Conservation (phyloP, 1,140 invertebrate species). For the Bombus confusus region DNA sequence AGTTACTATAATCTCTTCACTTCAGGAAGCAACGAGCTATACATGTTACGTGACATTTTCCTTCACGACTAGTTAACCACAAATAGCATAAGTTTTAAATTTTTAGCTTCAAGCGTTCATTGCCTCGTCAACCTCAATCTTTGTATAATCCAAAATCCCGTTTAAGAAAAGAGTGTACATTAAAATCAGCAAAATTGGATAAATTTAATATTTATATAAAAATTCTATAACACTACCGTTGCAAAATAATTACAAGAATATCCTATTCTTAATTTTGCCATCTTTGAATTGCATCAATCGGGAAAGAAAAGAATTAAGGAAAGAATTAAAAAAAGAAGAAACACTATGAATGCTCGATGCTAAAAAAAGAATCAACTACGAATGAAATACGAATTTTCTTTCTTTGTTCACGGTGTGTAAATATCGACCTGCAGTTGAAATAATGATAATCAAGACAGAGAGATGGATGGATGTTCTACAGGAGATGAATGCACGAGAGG, state of each 20-base stretch:
- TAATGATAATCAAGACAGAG: conserved; percentile 20
- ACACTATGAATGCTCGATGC: too few species aligned
- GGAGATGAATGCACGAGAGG: conserved; percentile 1
- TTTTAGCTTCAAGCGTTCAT: not conserved
- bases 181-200: not conserved
- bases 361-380: too few species aligned
- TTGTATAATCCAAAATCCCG: not conserved
- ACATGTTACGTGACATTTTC: conserved; percentile 19
- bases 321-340: not conserved
- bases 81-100: conserved; percentile 14
- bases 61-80: not conserved
- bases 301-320: not conserved
- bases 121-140: not conserved
- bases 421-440: not conserved
- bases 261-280: not conserved
- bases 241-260: not conserved
- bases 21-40: conserved; percentile 3
- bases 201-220: not conserved
- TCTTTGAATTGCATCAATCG: not conserved
- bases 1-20: conserved; percentile 8
- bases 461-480: not conserved
- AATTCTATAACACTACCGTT: not conserved
- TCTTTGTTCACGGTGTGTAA: not conserved
- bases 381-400: not conserved
- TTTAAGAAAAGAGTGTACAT: not conserved